These are phyloP conservation scores for Nephrocerus scutellatus DNA, from an alignment of 2,888 invertebrate species.

Conservation along the genomic window DNA sequence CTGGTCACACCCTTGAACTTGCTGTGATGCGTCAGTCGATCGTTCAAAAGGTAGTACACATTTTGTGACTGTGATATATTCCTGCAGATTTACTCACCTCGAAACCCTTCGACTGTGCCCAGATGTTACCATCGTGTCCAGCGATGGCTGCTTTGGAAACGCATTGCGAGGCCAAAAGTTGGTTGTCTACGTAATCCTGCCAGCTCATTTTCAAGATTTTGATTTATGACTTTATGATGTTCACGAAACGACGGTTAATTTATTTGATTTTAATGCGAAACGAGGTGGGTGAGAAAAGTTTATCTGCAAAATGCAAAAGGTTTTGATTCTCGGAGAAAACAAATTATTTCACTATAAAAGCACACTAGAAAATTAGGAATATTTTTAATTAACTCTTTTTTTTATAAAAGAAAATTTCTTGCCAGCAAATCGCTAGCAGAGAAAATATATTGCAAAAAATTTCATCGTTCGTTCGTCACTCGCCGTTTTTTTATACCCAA, in stretches of 20 bases:
- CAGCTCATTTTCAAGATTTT: constrained; percentile 71
- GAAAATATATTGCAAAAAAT: too few relatives aligned
- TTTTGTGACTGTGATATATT: constrained; percentile 1
- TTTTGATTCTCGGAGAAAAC: too few relatives aligned
- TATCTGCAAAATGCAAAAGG: too few relatives aligned
- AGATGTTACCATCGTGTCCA: constrained; percentile 90
- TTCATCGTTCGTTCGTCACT: too few relatives aligned
- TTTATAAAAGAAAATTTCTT: constrained; percentile 18
- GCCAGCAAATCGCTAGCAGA: constrained; percentile 17
- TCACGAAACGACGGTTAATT: too few relatives aligned
- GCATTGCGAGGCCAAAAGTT: constrained; percentile 90
- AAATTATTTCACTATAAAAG: constrained; percentile 19
- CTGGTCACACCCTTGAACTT: constrained; percentile 48
- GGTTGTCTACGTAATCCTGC: constrained; percentile 98
- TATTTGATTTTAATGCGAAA: too few relatives aligned
- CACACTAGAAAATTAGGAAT: constrained; percentile 15
- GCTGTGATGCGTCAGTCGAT: constrained; percentile 19
- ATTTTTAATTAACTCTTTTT: constrained; percentile 8
- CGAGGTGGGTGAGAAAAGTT: too few relatives aligned
- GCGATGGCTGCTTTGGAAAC: constrained; percentile 91
- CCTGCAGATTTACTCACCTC: constrained; percentile 71
- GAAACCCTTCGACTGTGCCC: constrained; percentile 90
- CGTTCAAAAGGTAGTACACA: neutral
- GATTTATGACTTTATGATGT: too few relatives aligned
- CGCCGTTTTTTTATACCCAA: too few relatives aligned